Evolutionary conservation across 2,113 vertebrate species (phyloP), one percentile per base, ranked within the genome.

Genomic region (Trichechus manatus): DNA sequence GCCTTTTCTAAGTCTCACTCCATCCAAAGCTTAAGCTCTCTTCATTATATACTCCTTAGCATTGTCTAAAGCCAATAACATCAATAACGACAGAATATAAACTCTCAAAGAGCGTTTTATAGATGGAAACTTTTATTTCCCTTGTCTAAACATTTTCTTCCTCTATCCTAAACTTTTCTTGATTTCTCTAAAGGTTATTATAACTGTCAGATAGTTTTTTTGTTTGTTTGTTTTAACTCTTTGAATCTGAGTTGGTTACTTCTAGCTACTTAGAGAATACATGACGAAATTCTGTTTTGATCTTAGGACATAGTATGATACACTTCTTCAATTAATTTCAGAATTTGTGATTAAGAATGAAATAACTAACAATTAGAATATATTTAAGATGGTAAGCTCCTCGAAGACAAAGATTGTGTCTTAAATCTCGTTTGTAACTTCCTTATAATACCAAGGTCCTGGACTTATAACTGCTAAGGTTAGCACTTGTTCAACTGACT

Each of bases 1-100:
- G 50, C 75, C 17, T 81, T 96, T 97, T 53, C 53, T 98, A 82
- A 82, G 27, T 92, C 94, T 96, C 93, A 90, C 82, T 91, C 85
- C 94, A 97, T 79, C 80, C 3, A 81, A 92, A 91, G 56, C 10
- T 66, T 44, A 90, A 25, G 10, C 10, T 75, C 23, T 85, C 29
- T 93, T 11, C 31, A 47, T 9, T 9, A 27, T 72, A 50, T 53
- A 42, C 36, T 36, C 4, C 36, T 44, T 70, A n/a, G 22, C 74
- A 93, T 42, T 78, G 1, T 61, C 66, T 63, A 89, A 92, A 96
- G 4, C 68, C 97, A 90, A 80, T 81, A 87, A 20, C 2, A 15
- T 68, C 29, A 72, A 19, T 74, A 56, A 44, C 42, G 64, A 33
- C 20, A 95, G 91, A 95, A 89, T 53, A 53, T 25, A 85, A 64